Base-by-base conservation (phyloP, 1,140 invertebrate genomes). In the Ectropis grisescens region DNA sequence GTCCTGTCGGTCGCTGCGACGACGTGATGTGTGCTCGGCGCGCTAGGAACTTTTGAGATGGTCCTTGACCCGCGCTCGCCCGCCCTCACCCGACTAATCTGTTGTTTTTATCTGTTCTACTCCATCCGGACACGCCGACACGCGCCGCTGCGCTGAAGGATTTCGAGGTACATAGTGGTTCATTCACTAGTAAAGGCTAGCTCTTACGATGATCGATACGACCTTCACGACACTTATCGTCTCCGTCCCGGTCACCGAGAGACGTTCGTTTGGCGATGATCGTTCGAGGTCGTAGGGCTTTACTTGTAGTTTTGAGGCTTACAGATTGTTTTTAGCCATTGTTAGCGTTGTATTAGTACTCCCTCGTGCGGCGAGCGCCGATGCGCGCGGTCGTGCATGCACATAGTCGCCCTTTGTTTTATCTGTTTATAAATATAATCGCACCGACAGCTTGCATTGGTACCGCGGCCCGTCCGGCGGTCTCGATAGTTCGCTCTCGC, bases 31-130 rank as follows among this genome's bases (percentile, higher is more conserved):
- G 39, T 47, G 54, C 35, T 46, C 47, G 40, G 41, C 39, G 41
- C 22, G 19, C 72, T 91, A 91, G 91, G 92, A 93, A 93, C 93
- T 95, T 95, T 95, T 95, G 93, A 95, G 93, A 95, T 95, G 93
- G 93, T 95, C 93, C 93, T 94, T 93, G 89, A 86, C 82, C 68
- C 67, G 65, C 71, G 61, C 67, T 75, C 72, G 70, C 59, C 71
- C 66, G 68, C 65, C 66, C 68, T 58, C 59, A 58, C 68, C 58
- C 60, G 58, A 78, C 72, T 80, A 81, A 78, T 78, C 47, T 71
- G 52, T 66, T 75, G 27, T 79, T 74, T 80, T 82, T 80, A 53
- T 75, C 64, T 78, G 69, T 81, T 81, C 57, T 78, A 68, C 66
- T 64, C 69, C 70, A 39, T 56, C 72, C 66, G 69, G 68, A 74